Evolutionary conservation across 2,113 vertebrate species (phyloP).

Genomic region (Phrynocephalus versicolor): DNA sequence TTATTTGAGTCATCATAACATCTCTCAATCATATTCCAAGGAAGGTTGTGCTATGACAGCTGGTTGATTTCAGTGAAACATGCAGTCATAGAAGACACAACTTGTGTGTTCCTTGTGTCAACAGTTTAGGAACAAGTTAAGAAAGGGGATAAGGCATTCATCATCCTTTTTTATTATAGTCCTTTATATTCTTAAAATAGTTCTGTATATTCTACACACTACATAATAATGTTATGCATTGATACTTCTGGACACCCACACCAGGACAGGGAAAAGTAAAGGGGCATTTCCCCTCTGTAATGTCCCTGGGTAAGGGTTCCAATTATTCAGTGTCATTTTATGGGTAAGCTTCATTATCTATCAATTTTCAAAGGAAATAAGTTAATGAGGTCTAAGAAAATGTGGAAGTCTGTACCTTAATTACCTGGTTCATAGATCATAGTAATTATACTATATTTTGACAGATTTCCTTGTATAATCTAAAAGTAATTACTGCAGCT

Average conservation of each 20-base stretch:
- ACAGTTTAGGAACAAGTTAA: background rate
- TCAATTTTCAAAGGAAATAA: conserved; percentile 71
- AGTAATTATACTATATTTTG: conserved; percentile 67
- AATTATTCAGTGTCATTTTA: conserved; percentile 65
- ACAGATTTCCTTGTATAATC: conserved; percentile 66
- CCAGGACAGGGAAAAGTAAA: conserved; percentile 41
- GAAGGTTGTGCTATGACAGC: background rate
- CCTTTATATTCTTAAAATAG: too few species aligned
- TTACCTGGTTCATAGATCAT: conserved; percentile 72
- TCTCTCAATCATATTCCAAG: background rate
- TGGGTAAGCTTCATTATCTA: conserved; percentile 66
- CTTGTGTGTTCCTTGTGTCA: background rate
- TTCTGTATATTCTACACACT: too few species aligned
- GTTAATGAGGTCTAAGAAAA: conserved; percentile 68
- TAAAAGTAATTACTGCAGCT: conserved; percentile 68
- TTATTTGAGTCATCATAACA: background rate
- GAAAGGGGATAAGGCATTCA: background rate
- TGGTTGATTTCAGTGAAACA: background rate
- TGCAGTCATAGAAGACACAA: background rate
- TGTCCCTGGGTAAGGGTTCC: conserved; percentile 53
- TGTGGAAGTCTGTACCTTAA: conserved; percentile 67
- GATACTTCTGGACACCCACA: conserved; percentile 35
- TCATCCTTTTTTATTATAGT: background rate
- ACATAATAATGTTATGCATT: conserved; percentile 11
- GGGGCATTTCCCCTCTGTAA: conserved; percentile 57